Conservation (phyloP, 2,113 vertebrate genomes). For the Oncorhynchus masou region DNA sequence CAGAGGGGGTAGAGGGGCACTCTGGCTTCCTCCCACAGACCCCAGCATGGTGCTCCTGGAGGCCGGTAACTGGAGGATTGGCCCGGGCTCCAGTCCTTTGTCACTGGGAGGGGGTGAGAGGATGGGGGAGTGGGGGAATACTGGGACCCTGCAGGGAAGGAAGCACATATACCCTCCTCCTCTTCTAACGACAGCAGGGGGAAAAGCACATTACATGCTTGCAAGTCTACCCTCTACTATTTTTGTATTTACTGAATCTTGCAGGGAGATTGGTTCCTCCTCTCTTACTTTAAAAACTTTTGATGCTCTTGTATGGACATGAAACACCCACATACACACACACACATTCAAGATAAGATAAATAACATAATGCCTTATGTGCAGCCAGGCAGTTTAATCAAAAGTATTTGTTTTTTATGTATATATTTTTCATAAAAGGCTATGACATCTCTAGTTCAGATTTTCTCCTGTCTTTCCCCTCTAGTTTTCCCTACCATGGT, state of each 20-base stretch:
- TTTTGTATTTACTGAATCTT: slow-evolving; percentile 81
- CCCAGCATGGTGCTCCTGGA: no score
- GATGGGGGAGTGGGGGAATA: slow-evolving; percentile 45
- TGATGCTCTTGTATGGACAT: no score
- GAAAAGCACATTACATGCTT: slow-evolving; percentile 94
- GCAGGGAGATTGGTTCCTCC: slow-evolving; percentile 53
- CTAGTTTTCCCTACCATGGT: slow-evolving; percentile 13
- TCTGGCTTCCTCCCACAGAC: no score
- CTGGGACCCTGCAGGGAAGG: slow-evolving; percentile 81
- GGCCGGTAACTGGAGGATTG: no score
- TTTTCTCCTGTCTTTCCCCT: not conserved
- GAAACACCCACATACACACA: not conserved
- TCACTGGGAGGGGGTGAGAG: slow-evolving; percentile 69
- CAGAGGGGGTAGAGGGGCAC: slow-evolving; percentile 40
- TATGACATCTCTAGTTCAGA: slow-evolving; percentile 1
- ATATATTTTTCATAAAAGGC: not conserved
- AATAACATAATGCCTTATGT: not conserved
- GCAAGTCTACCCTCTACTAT: slow-evolving; percentile 92
- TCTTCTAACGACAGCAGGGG: slow-evolving; percentile 69
- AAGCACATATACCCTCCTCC: slow-evolving; percentile 72
- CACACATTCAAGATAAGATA: not conserved
- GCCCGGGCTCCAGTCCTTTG: slow-evolving; percentile 66
- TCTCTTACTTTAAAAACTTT: no score
- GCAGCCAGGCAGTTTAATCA: no score
- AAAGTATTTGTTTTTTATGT: no score